Base-by-base conservation (phyloP, 2,113 vertebrate species). In the Caranx ignobilis region DNA sequence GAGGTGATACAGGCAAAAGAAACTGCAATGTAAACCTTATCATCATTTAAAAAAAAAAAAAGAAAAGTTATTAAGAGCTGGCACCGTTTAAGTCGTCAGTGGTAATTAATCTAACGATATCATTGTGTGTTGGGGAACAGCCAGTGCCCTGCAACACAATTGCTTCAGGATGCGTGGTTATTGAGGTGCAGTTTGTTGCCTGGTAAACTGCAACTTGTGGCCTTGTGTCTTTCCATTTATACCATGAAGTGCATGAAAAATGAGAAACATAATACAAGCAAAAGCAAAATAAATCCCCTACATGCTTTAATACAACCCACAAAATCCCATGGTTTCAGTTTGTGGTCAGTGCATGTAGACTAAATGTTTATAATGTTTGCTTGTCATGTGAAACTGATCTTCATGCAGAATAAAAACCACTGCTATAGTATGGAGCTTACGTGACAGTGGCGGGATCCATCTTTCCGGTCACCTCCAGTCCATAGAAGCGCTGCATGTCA, bases 401-500 rank as follows among this genome's bases (percentile, higher is more conserved):
- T 21, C 21, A 35, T 21, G 34, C 13, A 39, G 8, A 64, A 47
- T 8, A 11, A 48, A 48, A 64, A 71, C 2, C 26, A 19, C 6
- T 7, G 45, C 18, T 9, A 43, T 11, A 43, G 43, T 5, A 11
- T 5, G 2, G 47, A 19, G 11, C 96, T 96, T 95, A 99, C 98
- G 62, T 70, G 65, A 95, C 87, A 21, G 98, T 99, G 69, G 94
- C 92, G 19, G 95, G 78, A 0, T 99, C 96, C 78, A 97, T 93
- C 76, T 94, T 78, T 0, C 98, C 97, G 0, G 97, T 99, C 88
- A 97, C 94, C 0, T 96, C 75, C 81, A 99, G 96, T 57, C 98
- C 97, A 0, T 99, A 99, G 89, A 99, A 97, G 56, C 93, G 95
- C 93, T 99, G 98, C 98, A 99, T 99, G 88, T 98, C 95, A 0